Base-by-base conservation (phyloP, 2,113 vertebrate species). In the Zosterops borbonicus region DNA sequence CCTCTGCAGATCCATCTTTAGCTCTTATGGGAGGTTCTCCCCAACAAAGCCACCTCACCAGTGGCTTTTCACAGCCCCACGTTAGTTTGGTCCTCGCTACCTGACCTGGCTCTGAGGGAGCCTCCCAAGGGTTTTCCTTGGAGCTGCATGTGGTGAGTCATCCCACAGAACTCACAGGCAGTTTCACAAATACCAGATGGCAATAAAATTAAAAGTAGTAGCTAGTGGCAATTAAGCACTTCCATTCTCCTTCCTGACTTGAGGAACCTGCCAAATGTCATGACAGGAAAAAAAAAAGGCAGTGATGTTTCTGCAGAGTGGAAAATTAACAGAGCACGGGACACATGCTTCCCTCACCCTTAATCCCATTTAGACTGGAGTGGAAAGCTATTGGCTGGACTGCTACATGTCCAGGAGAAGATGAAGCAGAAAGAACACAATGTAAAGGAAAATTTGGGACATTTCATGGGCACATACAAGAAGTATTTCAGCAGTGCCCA, bases 101-200 rank as follows among this genome's bases (percentile, higher is more conserved):
- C 92, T 83, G 22, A 39, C 42, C 52, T n/a, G 22, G 53, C 90
- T 92, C 79, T 23, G 28, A 76, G 24, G 25, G 11, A 88, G 84
- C 70, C 44, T 86, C 10, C 8, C 2, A 33, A 78, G 82, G 84
- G 67, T 78, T 96, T 92, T 94, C 79, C 83, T 90, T 88, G 62
- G 39, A 90, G 62, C 47, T 46, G 39, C 23, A 14, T 5, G 2
- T 24, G 5, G 49, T 95, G 95, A 97, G 71, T 96, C 94, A 93
- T 58, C 73, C 86, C 39, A 64, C 56, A 59, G 91, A 77, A 63
- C 78, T 90, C 90, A n/a, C 58, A 65, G 47, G 77, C 78, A 65
- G 84, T 23, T 92, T 77, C 93, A 80, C 74, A 90, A 94, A 88
- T 95, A 90, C 90, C 95, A 96, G 85, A 94, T 96, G 93, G 95